Conservation (phyloP, 2,888 invertebrate genomes). For the Ctena decussata region DNA sequence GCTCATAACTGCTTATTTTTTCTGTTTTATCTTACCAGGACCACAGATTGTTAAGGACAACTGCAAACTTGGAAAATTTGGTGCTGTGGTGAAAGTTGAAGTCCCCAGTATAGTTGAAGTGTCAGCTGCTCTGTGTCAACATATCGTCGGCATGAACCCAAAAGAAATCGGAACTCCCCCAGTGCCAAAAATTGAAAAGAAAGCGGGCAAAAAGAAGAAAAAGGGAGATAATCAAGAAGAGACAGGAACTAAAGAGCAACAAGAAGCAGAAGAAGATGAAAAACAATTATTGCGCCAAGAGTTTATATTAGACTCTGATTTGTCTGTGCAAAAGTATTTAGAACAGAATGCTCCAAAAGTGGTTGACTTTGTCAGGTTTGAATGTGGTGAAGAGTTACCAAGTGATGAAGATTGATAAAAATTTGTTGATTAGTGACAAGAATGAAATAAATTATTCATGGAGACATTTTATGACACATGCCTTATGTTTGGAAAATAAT, state of each 20-base stretch:
- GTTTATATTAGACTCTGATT: conserved; percentile 93
- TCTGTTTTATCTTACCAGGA: conserved; percentile 55
- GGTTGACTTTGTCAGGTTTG: conserved; percentile 94
- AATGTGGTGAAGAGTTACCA: conserved; percentile 91
- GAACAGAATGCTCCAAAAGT: conserved; percentile 89
- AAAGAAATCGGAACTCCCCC: conserved; percentile 74
- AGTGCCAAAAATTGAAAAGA: conserved; percentile 29
- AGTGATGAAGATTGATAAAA: conserved; percentile 49
- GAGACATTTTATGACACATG: too few relatives aligned
- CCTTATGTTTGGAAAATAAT: too few relatives aligned
- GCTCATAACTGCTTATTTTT: too few relatives aligned
- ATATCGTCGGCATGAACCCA: conserved; percentile 91
- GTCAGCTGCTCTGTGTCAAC: conserved; percentile 93
- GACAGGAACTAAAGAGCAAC: conserved; percentile 11
- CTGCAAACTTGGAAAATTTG: conserved; percentile 92
- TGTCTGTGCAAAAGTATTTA: conserved; percentile 92
- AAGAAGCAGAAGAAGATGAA: conserved; percentile 88
- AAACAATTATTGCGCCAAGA: conserved; percentile 94
- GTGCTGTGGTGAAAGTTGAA: conserved; percentile 89
- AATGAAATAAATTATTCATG: too few relatives aligned
- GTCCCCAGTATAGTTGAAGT: conserved; percentile 38
- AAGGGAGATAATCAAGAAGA: conserved; percentile 39
- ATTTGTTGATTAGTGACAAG: not conserved
- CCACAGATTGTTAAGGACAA: conserved; percentile 56
- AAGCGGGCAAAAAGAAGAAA: conserved; percentile 89